Base-by-base conservation (phyloP, 2,113 vertebrate species). In the Brachyistius frenatus region DNA sequence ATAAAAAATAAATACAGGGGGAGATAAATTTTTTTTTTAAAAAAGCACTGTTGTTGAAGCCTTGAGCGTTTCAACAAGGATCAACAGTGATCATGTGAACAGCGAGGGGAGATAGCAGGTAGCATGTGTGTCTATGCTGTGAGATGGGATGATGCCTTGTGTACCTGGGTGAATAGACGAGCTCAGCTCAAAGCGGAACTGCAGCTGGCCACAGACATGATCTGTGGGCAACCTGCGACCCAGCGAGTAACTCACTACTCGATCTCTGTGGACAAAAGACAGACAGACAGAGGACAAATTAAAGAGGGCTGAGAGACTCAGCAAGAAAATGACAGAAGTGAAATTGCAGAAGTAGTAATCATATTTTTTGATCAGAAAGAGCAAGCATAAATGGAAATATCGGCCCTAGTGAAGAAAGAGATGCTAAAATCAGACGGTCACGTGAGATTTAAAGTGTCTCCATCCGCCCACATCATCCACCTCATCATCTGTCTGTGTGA, bases 171-270 rank as follows among this genome's bases (percentile, higher is more conserved):
- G 96, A 78, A 98, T 97, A 54, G 97, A 97, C 58, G 97, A 97
- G 79, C 96, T 97, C 93, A 99, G 96, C 94, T 99, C 97, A 92
- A 99, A 99, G 86, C 97, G 94, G 88, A 99, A 99, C 85, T 99
- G 98, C 89, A 99, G 95, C 89, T 99, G 97, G 57, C 98, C 98
- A 69, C 97, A 99, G 87, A 99, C 97, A 16, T 99, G 98, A 88
- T 99, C 98, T 65, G 97, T 99, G 11, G 98, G 98, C 86, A 99
- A 93, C 85, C 96, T 96, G 76, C 97, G 97, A 66, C 96, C 96
- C 76, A 99, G 93, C 66, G 96, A 96, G 74, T 99, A 99, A 93
- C 96, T 99, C 88, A 99, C 96, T 72, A 99, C 94, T 49, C 96
- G 96, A 87, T 99, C 97, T 89, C 98, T 99, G 93, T 60, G 84